Base-by-base conservation (phyloP, 2,113 vertebrate species). In the Pygoscelis antarcticus region DNA sequence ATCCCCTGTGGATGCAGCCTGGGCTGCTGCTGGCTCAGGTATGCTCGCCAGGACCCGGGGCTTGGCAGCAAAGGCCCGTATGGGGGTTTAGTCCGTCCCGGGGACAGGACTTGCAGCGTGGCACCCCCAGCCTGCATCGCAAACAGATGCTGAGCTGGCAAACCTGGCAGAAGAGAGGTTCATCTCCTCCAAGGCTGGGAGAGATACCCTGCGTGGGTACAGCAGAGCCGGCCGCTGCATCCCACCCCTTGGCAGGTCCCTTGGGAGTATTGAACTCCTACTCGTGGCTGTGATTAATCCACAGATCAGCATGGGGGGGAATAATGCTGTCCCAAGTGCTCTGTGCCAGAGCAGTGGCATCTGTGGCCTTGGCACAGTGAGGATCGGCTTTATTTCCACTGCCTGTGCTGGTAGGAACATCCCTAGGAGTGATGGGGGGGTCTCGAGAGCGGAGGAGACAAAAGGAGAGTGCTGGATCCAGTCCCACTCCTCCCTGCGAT, bases 51-150 rank as follows among this genome's bases (percentile, higher is more conserved):
- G 55, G 22, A 20, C 47, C 19, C 0, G 3, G 51, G 52, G 13
- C 47, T 52, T 9, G 47, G 62, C n/a, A 15, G 62, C 62, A 26
- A 54, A 22, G 26, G 2, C 27, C 30, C 8, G 0, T 10, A 1
- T 0, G 3, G 16, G 38, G 16, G 32, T 13, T 70, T 25, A 14
- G 5, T 18, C 36, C 3, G 0, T 36, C 42, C 42, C 0, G 6
- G 65, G 83, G 65, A 9, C 18, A 5, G 54, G 82, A 25, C 10
- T 10, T 9, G 34, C 25, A 14, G 44, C 0, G 5, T 44, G 49
- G 32, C 52, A 20, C 42, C 13, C 42, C 36, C 26, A 42, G 62
- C 42, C 64, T 29, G 70, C 32, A 2, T 7, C 5, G 3, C 64
- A 20, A 12, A 20, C 0, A 2, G 68, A 5, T 52, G 54, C 75